Base-by-base conservation (phyloP, 2,888 invertebrate species). In the Drosophila demipolita region DNA sequence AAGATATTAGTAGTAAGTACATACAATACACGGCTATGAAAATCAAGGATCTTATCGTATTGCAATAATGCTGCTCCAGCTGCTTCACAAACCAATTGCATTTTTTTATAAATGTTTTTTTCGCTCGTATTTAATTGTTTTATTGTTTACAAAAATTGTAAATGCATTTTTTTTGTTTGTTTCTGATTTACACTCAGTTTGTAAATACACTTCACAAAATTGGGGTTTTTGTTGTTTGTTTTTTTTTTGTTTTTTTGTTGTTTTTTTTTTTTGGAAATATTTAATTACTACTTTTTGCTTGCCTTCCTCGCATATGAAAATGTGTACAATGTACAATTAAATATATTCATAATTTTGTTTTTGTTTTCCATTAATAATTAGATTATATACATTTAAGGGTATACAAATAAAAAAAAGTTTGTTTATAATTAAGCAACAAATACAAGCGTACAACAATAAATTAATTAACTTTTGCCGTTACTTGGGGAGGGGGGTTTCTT, bases 391-490 rank as follows among this genome's bases (percentile, higher is more conserved):
- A 78, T 68, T 80, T 76, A 80, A 80, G 52, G 80, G 80, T 78
- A 75, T 79, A 80, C 81, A 80, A 77, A 72, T 66, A 77, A 81
- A 77, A 78, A 79, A 79, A 72, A 75, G 50, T 71, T 72, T 75
- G 53, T 80, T 80, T 85, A 85, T 87, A 85, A 85, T 87, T 85
- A 85, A 85, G 87, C 87, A 85, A 89, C 85, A 85, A 85, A 85
- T 87, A 79, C 75, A 89, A 85, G 89, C 81, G 78, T 78, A 83
- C 87, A 89, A 87, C 89, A 89, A 89, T 84, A 75, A 89, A 77
- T 86, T 78, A 80, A 86, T 79, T 80, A 80, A 87, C 81, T 77
- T 86, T 86, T 88, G 80, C 86, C 67, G 83, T 82, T 80, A 81
- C 81, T 83, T 83, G 68, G 63, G 66, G 53, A 53, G 29, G 29